A percentile compares a stretch with the other conserved stretches of the same genome.
phyloP scores from a whole-genome alignment of 2,113 vertebrate species.

The Onychostruthus taczanowskii region DNA sequence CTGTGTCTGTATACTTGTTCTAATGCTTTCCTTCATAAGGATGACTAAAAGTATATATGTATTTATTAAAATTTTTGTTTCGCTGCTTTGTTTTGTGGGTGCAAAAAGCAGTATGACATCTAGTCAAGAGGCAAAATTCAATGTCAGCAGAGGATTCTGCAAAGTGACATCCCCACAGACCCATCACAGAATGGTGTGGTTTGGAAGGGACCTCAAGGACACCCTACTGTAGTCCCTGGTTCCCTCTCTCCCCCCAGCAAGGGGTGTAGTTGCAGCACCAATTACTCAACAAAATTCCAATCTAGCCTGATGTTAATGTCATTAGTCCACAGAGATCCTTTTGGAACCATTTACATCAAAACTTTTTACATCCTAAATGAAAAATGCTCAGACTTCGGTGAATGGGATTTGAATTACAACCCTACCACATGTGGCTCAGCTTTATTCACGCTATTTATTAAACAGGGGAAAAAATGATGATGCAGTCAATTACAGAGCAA shows the following conservation, averaged over 20 bases:
- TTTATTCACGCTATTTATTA: conserved; percentile 78
- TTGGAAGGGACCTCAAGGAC: neutral
- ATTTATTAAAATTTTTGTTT: neutral
- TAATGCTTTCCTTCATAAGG: neutral
- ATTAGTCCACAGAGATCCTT: conserved; percentile 78
- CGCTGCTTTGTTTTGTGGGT: rapidly evolving
- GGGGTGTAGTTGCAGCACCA: conserved; percentile 60
- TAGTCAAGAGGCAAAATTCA: neutral
- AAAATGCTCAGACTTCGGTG: conserved; percentile 28
- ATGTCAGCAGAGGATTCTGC: neutral
- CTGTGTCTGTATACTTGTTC: neutral
- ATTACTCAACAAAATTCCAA: conserved; percentile 76
- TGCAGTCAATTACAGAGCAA: conserved; percentile 80
- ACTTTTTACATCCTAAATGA: conserved; percentile 60
- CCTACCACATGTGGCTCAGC: conserved; percentile 55
- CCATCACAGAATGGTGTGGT: neutral
- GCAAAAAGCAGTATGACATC: neutral
- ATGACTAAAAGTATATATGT: neutral
- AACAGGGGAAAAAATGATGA: conserved; percentile 74
- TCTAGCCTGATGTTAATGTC: conserved; percentile 79
- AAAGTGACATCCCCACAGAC: neutral
- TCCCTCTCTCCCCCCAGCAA: neutral
- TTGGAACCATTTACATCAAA: conserved; percentile 62
- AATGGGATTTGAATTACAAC: conserved; percentile 58
- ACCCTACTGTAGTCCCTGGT: neutral